phyloP scores from a whole-genome alignment of 1,140 invertebrate species.

The Odontomachus brunneus region DNA sequence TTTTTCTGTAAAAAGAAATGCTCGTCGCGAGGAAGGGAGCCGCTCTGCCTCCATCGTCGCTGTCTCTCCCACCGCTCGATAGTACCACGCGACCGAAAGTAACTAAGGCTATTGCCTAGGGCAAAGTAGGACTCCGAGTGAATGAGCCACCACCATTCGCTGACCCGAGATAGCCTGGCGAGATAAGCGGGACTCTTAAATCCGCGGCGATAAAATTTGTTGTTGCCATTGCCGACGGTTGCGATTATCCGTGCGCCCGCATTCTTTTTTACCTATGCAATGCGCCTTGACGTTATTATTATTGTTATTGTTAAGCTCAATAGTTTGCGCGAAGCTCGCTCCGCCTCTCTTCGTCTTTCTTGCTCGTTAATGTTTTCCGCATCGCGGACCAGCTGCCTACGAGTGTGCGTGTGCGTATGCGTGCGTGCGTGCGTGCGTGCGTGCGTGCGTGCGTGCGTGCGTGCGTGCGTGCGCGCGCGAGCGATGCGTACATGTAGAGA shows the following conservation, averaged over 20 bases:
- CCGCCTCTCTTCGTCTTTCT: neutral
- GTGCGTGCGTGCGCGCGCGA: neutral
- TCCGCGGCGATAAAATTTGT: slow-evolving; percentile 47
- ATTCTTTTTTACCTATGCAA: slow-evolving; percentile 32
- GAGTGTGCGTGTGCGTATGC: neutral
- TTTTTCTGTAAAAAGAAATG: neutral
- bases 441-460: neutral
- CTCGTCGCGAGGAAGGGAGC: neutral
- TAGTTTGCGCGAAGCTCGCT: neutral
- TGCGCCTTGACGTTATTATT: slow-evolving; percentile 1
- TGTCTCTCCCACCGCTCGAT: neutral
- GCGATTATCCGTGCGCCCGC: slow-evolving; percentile 18
- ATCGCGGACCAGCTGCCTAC: slow-evolving; percentile 2
- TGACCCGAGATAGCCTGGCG: slow-evolving; percentile 63
- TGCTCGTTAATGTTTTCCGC: slow-evolving; percentile 66
- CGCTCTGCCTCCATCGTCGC: too few relatives aligned
- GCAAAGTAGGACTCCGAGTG: slow-evolving; percentile 58
- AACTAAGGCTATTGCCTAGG: neutral
- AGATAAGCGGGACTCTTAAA: slow-evolving; percentile 66
- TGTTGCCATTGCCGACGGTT: slow-evolving; percentile 20
- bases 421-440: neutral
- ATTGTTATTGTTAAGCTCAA: slow-evolving; percentile 9
- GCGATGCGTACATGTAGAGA: slow-evolving; percentile 27
- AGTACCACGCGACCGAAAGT: slow-evolving; percentile 3
- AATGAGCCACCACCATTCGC: slow-evolving; percentile 60